Evolutionary conservation across 2,888 invertebrate species (phyloP).

Genomic region (Chloroclysta siterata): DNA sequence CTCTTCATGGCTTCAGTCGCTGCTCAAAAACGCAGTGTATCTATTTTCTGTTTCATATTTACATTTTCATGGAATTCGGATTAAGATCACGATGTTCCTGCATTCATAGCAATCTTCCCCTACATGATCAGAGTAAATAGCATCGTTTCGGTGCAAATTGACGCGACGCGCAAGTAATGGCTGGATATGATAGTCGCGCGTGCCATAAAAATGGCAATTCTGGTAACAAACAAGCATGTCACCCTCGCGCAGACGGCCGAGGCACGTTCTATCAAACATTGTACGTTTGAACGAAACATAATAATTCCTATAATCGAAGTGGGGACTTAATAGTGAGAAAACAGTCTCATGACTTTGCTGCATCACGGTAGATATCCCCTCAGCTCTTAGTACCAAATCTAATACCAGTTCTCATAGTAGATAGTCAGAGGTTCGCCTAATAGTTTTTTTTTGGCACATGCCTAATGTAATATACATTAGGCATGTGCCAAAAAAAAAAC

Average conservation of each 20-base stretch:
- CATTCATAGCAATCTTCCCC: constrained; percentile 14
- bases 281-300: constrained; percentile 59
- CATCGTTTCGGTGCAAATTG: constrained; percentile 46
- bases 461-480: too few species aligned
- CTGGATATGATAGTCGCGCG: constrained; percentile 54
- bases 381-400: too few species aligned
- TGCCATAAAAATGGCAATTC: constrained; percentile 71
- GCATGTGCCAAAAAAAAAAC: too few species aligned
- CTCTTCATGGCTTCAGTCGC: too few species aligned
- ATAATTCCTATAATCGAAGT: too few species aligned
- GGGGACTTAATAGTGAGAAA: too few species aligned
- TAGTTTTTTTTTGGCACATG: too few species aligned
- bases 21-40: too few species aligned
- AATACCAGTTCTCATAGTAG: too few species aligned
- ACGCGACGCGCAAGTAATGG: constrained; percentile 52
- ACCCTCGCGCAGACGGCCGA: constrained; percentile 44
- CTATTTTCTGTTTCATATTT: neutral
- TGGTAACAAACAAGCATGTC: constrained; percentile 61
- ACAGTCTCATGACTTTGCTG: too few species aligned
- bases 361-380: too few species aligned
- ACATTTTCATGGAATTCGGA: constrained; percentile 2
- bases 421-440: too few species aligned
- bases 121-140: constrained; percentile 27
- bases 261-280: constrained; percentile 61
- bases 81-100: constrained; percentile 12